Conservation (phyloP, 2,113 vertebrate genomes). For the Diphyllodes magnificus region DNA sequence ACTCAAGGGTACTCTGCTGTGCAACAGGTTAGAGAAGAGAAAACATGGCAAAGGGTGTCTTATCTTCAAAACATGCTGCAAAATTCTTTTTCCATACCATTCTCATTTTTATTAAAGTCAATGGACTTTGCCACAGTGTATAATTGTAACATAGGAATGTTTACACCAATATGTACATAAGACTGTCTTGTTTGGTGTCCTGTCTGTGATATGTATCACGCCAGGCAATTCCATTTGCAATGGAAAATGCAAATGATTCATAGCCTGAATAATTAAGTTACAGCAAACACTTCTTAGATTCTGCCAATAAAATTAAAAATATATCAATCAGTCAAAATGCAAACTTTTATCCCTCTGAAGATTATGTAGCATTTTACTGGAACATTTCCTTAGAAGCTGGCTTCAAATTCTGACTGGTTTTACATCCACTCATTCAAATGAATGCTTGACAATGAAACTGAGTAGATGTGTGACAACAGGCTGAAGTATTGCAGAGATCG, state of each 20-base stretch:
- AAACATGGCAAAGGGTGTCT: background rate
- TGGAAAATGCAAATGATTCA: background rate
- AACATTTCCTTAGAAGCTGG: background rate
- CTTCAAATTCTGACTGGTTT: background rate
- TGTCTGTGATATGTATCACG: background rate
- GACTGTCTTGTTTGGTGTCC: background rate
- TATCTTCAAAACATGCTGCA: background rate
- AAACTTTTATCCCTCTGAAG: background rate
- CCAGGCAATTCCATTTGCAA: no score
- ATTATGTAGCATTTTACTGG: background rate
- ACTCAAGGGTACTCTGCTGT: background rate
- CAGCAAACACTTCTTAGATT: background rate
- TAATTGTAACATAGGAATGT: background rate
- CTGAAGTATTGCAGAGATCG: background rate
- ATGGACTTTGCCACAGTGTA: background rate
- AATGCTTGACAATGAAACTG: background rate
- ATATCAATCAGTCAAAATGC: background rate
- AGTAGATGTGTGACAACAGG: background rate
- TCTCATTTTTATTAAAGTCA: background rate
- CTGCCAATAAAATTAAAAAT: background rate
- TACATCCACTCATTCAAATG: background rate
- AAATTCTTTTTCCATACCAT: background rate
- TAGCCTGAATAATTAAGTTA: background rate
- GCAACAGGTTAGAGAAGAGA: background rate
- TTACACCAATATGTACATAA: background rate